Conservation (phyloP, 92 coral and sea anemone species). For the Chrysogorgia sp. region DNA sequence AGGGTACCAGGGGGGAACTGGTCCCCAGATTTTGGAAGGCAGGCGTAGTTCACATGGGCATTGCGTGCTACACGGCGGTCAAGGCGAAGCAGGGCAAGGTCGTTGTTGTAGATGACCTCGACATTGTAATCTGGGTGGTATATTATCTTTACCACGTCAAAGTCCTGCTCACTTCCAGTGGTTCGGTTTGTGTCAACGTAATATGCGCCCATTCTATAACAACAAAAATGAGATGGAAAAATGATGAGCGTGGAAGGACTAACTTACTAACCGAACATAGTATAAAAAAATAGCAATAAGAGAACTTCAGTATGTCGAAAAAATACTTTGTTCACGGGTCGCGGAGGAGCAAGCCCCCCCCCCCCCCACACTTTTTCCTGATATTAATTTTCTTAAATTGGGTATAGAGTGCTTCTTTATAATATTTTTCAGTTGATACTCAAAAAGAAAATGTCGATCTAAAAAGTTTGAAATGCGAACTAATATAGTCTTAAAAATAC, state of each 20-base stretch:
- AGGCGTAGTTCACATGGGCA: constrained; percentile 54
- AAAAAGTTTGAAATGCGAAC: too few relatives aligned
- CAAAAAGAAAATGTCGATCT: too few relatives aligned
- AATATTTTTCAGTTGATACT: too few relatives aligned
- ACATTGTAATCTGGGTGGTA: constrained; percentile 77
- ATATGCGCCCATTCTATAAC: constrained; percentile 82
- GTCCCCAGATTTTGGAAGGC: constrained; percentile 67
- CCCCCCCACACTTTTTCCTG: too few relatives aligned
- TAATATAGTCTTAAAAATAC: too few relatives aligned
- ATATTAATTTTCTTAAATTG: too few relatives aligned
- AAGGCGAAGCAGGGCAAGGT: constrained; percentile 82
- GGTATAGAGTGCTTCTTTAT: too few relatives aligned
- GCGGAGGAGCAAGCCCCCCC: too few relatives aligned
- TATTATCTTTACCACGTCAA: constrained; percentile 62
- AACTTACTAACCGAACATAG: too few relatives aligned
- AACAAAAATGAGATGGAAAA: background rate
- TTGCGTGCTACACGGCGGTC: constrained; percentile 59
- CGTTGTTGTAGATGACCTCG: constrained; percentile 64
- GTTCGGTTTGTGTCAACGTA: constrained; percentile 51
- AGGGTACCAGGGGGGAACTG: constrained; percentile 71
- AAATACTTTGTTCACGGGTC: too few relatives aligned
- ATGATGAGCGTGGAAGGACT: background rate
- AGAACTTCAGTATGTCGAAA: too few relatives aligned
- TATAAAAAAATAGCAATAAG: too few relatives aligned
- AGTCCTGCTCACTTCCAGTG: constrained; percentile 71